Conservation (phyloP, 2,888 invertebrate species). For the Papilio demoleus region DNA sequence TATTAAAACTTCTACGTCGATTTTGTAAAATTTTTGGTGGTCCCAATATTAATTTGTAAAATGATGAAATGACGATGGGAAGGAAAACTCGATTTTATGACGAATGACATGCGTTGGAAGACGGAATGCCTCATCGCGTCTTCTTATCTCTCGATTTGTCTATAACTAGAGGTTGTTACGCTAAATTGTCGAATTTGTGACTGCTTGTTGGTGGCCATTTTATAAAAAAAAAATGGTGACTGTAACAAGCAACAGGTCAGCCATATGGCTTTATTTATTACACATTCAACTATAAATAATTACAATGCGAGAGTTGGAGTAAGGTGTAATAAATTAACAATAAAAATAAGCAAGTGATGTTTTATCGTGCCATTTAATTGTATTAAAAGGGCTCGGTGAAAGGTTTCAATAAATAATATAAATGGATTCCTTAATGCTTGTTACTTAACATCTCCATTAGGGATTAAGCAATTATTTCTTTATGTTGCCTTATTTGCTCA, state of each 20-base stretch:
- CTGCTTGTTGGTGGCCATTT: no score
- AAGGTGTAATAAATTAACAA: slow-evolving; percentile 22
- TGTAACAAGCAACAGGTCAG: neutral
- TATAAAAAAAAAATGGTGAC: no score
- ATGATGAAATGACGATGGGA: no score
- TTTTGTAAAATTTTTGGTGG: neutral
- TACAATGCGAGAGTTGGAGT: slow-evolving; percentile 7
- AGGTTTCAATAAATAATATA: slow-evolving; percentile 31
- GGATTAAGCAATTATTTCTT: slow-evolving; percentile 15
- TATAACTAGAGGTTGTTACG: no score
- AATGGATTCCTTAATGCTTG: slow-evolving; percentile 21
- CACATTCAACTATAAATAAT: slow-evolving; percentile 12
- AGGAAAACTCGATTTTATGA: no score
- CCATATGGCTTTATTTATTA: slow-evolving; percentile 12
- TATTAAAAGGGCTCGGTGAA: slow-evolving; percentile 29
- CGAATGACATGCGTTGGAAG: no score
- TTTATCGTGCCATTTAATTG: slow-evolving; percentile 33
- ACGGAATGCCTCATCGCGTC: no score
- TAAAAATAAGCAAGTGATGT: slow-evolving; percentile 12
- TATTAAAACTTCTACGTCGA: neutral
- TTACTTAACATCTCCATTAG: slow-evolving; percentile 24
- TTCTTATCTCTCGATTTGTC: no score
- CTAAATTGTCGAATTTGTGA: no score
- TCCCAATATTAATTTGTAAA: neutral
- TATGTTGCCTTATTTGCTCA: slow-evolving; percentile 4